phyloP scores from a whole-genome alignment of 1,140 invertebrate genomes.

The Saxidomus purpurata region DNA sequence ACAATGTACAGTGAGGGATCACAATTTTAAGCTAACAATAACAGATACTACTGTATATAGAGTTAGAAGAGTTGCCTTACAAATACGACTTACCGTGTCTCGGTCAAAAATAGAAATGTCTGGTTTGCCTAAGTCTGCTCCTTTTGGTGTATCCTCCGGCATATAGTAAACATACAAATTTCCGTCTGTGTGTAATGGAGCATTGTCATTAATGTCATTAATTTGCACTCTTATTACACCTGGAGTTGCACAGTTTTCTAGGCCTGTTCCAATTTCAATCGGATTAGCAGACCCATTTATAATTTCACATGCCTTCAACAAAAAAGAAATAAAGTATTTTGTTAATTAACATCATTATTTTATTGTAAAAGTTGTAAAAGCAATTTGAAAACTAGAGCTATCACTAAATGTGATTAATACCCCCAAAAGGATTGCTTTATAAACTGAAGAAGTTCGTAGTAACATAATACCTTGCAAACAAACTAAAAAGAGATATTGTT shows the following conservation, averaged over 20 bases:
- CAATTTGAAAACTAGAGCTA: conserved; percentile 17
- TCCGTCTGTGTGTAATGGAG: not conserved
- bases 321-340: not conserved
- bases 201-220: conserved; percentile 52
- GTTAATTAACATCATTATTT: too few relatives aligned
- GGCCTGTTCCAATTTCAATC: not conserved
- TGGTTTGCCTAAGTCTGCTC: not conserved
- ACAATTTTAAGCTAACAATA: too few relatives aligned
- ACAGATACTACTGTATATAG: too few relatives aligned
- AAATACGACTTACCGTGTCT: conserved; percentile 37
- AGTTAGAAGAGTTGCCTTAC: too few relatives aligned
- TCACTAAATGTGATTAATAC: not conserved
- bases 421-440: too few relatives aligned
- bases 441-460: too few relatives aligned
- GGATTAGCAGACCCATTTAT: not conserved
- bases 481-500: too few relatives aligned
- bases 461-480: too few relatives aligned
- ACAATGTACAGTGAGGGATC: too few relatives aligned
- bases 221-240: not conserved
- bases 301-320: conserved; percentile 56
- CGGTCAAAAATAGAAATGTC: conserved; percentile 21
- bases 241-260: not conserved
- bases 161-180: not conserved
- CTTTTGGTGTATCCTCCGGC: conserved; percentile 9
- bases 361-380: too few relatives aligned